Evolutionary conservation across 2,797 vertebrate genomes (phyloP).

Genomic region (Emys orbicularis): DNA sequence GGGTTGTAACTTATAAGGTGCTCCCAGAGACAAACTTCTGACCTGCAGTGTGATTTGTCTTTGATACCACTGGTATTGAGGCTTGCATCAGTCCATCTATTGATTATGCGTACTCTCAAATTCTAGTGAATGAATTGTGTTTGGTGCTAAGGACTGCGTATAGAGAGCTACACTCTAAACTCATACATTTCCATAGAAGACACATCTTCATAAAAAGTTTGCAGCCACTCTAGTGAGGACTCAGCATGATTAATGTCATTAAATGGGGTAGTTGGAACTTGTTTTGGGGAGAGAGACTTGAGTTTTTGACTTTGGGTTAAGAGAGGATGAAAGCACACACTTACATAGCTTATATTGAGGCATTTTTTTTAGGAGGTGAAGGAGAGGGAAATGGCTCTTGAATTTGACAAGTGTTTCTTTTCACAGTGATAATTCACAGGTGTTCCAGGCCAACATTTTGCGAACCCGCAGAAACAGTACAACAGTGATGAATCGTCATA

Average conservation of each 20-base stretch:
- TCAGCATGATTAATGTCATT: background rate
- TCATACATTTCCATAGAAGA: background rate
- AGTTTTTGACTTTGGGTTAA: background rate
- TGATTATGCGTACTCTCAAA: background rate
- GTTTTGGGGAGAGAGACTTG: background rate
- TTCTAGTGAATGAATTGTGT: background rate
- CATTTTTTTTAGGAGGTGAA: slow-evolving; percentile 20
- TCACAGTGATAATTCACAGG: slow-evolving; percentile 87
- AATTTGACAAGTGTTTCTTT: slow-evolving; percentile 62
- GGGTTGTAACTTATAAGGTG: background rate
- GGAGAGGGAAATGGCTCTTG: slow-evolving; percentile 34
- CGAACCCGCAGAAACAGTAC: slow-evolving; percentile 90
- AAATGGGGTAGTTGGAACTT: background rate
- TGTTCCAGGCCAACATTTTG: slow-evolving; percentile 87
- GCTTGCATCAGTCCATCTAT: background rate
- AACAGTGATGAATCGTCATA: slow-evolving; percentile 86
- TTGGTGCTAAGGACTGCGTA: background rate
- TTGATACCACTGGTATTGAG: background rate
- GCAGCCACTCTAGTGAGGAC: slow-evolving; percentile 9
- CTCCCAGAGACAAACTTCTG: background rate
- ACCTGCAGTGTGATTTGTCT: background rate
- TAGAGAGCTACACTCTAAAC: background rate
- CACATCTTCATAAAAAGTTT: background rate
- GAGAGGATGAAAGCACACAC: background rate
- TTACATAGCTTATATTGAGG: background rate